Conservation (phyloP, 2,888 invertebrate species). For the Bimastos eiseni region DNA sequence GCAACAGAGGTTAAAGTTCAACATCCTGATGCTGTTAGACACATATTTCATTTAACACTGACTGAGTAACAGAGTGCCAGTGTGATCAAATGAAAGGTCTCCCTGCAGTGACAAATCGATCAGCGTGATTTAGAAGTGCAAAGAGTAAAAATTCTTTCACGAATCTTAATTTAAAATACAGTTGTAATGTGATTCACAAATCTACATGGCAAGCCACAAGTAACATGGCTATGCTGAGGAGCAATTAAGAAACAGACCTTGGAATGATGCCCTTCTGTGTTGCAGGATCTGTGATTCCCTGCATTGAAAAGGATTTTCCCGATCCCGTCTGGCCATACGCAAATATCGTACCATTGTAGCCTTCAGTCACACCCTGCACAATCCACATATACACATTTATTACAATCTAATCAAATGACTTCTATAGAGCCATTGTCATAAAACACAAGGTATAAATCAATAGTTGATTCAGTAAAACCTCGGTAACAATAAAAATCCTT, state of each 20-base stretch:
- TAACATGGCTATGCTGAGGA: neutral
- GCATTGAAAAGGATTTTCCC: constrained; percentile 89
- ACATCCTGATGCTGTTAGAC: neutral
- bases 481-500: neutral
- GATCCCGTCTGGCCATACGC: constrained; percentile 92
- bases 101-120: no score
- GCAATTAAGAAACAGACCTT: constrained; percentile 49
- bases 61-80: neutral
- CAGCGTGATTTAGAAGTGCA: neutral
- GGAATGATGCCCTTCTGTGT: constrained; percentile 71
- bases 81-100: neutral
- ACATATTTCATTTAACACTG: neutral
- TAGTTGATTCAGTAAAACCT: neutral
- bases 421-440: neutral
- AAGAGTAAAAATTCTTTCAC: neutral
- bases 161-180: neutral
- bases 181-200: neutral
- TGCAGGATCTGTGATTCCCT: constrained; percentile 69
- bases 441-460: neutral
- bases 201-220: neutral
- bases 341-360: constrained; percentile 89
- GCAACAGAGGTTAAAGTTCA: neutral
- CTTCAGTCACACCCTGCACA: constrained; percentile 78
- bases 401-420: neutral
- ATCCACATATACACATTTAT: neutral